Percentiles rank a stretch among this genome's conserved stretches.
phyloP scores from a whole-genome alignment of 2,888 invertebrate genomes.

The Noctuana brunneofusca region DNA sequence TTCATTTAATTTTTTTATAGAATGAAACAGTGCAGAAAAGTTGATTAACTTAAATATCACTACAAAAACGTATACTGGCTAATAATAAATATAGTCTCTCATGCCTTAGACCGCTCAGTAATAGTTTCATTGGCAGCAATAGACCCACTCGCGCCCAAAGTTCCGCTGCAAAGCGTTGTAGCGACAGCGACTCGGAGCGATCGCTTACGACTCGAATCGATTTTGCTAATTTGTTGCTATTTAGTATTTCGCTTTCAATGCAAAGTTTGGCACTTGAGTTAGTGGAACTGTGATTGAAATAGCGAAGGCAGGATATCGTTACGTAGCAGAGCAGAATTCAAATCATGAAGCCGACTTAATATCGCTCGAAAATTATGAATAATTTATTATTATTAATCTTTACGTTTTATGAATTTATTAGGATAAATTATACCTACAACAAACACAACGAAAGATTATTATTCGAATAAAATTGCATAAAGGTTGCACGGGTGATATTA shows the following conservation, averaged over 20 bases:
- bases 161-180: background rate
- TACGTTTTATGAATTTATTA: no score
- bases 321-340: background rate
- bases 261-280: background rate
- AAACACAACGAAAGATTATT: no score
- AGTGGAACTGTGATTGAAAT: background rate
- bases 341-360: no score
- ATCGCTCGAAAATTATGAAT: no score
- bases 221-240: background rate
- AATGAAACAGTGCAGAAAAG: no score
- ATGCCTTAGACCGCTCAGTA: background rate
- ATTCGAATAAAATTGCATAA: no score
- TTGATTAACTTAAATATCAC: no score
- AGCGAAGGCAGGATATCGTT: background rate
- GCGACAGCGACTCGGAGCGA: background rate
- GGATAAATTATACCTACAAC: no score
- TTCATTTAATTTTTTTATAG: no score
- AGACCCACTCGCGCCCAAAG: background rate
- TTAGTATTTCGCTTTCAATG: constrained; percentile 3
- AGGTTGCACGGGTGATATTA: no score
- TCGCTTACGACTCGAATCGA: background rate
- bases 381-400: no score
- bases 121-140: constrained; percentile 3
- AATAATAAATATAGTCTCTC: background rate
- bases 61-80: no score